Evolutionary conservation across 2,797 vertebrate species (phyloP).

Genomic region (Chaunax sp.): DNA sequence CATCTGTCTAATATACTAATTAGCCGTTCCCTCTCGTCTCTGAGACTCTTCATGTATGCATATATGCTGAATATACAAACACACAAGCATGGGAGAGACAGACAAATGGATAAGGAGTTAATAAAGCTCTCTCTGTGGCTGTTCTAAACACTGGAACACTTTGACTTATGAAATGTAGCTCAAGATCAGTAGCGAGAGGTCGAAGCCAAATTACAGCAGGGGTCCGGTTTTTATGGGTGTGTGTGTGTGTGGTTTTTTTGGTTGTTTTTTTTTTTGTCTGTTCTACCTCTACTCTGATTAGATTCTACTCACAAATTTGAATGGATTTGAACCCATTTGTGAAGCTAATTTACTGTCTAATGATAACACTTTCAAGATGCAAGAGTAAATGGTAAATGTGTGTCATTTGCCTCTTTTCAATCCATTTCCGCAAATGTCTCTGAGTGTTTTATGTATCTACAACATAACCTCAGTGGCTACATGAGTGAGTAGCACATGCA

Average conservation of each 20-base stretch:
- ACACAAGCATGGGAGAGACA: neutral
- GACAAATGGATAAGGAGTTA: neutral
- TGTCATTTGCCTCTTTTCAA: constrained; percentile 8
- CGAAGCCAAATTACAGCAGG: constrained; percentile 37
- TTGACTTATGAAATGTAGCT: constrained; percentile 39
- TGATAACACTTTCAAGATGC: constrained; percentile 2
- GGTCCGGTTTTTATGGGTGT: constrained; percentile 15
- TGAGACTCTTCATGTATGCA: too few species aligned
- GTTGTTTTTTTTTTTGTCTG: constrained; percentile 9
- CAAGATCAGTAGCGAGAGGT: constrained; percentile 41
- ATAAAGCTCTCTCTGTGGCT: constrained; percentile 4
- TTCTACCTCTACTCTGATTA: neutral
- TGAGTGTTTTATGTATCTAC: constrained; percentile 34
- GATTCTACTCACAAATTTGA: constrained; percentile 8
- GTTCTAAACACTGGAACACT: neutral
- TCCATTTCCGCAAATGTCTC: constrained; percentile 11
- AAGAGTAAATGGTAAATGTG: neutral
- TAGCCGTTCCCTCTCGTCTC: neutral
- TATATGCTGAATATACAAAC: constrained; percentile 9
- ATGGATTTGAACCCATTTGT: neutral
- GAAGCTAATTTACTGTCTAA: neutral
- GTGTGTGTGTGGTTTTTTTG: constrained; percentile 2
- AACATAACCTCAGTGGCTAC: constrained; percentile 32
- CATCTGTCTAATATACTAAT: constrained; percentile 56
- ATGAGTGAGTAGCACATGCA: constrained; percentile 27